Evolutionary conservation across 2,113 vertebrate species (phyloP).

Genomic region (Misgurnus mizolepis): DNA sequence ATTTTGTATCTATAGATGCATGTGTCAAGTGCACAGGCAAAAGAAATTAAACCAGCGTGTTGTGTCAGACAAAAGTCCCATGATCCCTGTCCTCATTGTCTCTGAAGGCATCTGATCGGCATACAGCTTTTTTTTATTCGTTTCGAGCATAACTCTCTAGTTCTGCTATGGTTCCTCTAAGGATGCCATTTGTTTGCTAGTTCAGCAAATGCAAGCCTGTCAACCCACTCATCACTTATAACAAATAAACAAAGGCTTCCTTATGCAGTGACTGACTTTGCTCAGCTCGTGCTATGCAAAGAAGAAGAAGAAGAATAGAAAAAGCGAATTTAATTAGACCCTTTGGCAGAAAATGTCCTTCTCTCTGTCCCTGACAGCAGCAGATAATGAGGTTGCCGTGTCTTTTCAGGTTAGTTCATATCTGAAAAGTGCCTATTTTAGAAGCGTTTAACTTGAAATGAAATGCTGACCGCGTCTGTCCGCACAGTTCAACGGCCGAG

Average conservation of each 20-base stretch:
- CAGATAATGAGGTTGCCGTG: slow-evolving; percentile 36
- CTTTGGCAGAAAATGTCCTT: slow-evolving; percentile 36
- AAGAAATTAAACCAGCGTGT: not conserved
- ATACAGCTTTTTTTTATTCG: not conserved
- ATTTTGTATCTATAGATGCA: not conserved
- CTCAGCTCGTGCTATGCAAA: slow-evolving; percentile 6
- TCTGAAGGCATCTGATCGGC: not conserved
- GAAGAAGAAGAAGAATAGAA: slow-evolving; percentile 13
- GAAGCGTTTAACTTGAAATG: slow-evolving; percentile 7
- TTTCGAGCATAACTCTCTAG: not conserved
- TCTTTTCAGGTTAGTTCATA: slow-evolving; percentile 38
- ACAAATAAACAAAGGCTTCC: slow-evolving; percentile 7
- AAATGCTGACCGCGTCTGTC: slow-evolving; percentile 8
- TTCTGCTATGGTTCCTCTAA: not conserved
- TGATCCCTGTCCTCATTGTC: not conserved
- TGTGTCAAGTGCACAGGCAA: not conserved
- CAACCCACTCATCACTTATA: not conserved
- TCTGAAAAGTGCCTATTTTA: slow-evolving; percentile 27
- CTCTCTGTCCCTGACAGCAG: slow-evolving; percentile 32
- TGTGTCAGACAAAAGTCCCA: not conserved
- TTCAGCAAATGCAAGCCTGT: not conserved
- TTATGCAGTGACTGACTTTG: not conserved
- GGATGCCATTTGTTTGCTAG: not conserved
- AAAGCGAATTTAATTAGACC: slow-evolving; percentile 23
- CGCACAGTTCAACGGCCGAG: not conserved